Base-by-base conservation (phyloP, 2,888 invertebrate genomes). In the Cordilura impudica region DNA sequence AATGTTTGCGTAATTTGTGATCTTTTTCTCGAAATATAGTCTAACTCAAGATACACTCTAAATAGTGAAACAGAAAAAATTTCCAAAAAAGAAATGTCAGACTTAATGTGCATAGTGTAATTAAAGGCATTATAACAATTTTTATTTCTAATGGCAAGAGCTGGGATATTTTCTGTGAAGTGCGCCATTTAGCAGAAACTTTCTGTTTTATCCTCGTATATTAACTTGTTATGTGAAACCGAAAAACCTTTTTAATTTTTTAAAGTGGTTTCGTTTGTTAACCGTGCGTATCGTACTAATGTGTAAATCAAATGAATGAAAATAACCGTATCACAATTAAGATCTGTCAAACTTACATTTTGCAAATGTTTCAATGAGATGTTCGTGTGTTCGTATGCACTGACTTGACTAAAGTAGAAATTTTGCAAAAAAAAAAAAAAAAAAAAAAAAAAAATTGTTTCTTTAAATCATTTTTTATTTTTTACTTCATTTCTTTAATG, bases 231-330 rank as follows among this genome's bases (percentile, higher is more conserved):
- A 70, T 65, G 69, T 53, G 69, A 79, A 75, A 85, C 87, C 87
- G 86, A 87, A 85, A 86, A 87, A 87, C 87, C 85, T 86, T 87
- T 87, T 87, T 87, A 87, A 87, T 87, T 87, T 87, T 86, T 86
- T 84, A 87, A 86, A 87, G 87, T 87, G 87, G 87, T 87, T 86
- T 85, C 82, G 65, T 86, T 87, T 87, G 87, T 87, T 85, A 87
- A 83, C 84, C 86, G 86, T 86, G 87, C 87, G 87, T 86, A 86
- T 86, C 85, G 65, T 18, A 53, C 23, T 29, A 45, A 35, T 60
- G 14, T 39, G 43, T 18, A 23, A 35, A 43, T 58, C 56, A 60
- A 60, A 56, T 58, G 56, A 69, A 75, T 51, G 72, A 72, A 61
- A 72, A 72, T 60, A 67, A 67, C 29, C 65, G 54, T 61, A 67